Percentiles rank a stretch among this genome's conserved stretches.
Conservation (phyloP, 1,140 invertebrate genomes). For the Linepithema humile region DNA sequence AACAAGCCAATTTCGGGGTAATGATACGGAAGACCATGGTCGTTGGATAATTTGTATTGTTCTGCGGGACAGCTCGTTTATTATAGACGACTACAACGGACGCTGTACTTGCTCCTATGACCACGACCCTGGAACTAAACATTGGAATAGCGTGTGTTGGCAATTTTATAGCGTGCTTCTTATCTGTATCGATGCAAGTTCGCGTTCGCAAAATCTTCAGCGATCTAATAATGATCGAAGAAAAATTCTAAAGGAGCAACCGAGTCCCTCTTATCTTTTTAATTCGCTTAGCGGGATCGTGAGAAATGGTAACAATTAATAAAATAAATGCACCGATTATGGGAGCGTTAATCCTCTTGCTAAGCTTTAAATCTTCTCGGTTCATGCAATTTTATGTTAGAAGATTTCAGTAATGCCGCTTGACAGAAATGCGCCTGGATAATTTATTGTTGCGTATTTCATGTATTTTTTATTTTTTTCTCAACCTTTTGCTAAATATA, state of each 20-base stretch:
- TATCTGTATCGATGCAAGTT: background rate
- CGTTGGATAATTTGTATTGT: slow-evolving; percentile 56
- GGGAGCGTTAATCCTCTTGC: background rate
- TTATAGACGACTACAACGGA: slow-evolving; percentile 33
- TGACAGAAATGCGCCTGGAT: background rate
- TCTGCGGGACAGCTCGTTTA: slow-evolving; percentile 48
- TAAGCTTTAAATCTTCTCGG: slow-evolving; percentile 4
- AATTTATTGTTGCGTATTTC: too few species aligned
- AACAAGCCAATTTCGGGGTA: slow-evolving; percentile 51
- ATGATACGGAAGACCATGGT: slow-evolving; percentile 50
- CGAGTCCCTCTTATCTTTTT: background rate
- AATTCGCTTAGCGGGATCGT: background rate
- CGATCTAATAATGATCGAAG: slow-evolving; percentile 16
- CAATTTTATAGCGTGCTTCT: slow-evolving; percentile 24
- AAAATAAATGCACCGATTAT: background rate
- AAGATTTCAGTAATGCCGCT: background rate
- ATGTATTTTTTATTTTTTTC: background rate
- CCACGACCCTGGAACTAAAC: slow-evolving; percentile 7
- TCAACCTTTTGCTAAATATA: background rate
- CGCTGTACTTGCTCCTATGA: slow-evolving; percentile 23
- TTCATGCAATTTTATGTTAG: background rate
- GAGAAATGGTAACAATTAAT: background rate
- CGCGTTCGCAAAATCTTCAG: background rate
- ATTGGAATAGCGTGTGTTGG: background rate
- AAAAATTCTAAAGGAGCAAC: background rate